Percentiles rank a stretch among this genome's conserved stretches.
These are phyloP conservation scores for Tretioscincus oriximinensis DNA, from an alignment of 2,113 vertebrate genomes.

Conservation along the genomic window DNA sequence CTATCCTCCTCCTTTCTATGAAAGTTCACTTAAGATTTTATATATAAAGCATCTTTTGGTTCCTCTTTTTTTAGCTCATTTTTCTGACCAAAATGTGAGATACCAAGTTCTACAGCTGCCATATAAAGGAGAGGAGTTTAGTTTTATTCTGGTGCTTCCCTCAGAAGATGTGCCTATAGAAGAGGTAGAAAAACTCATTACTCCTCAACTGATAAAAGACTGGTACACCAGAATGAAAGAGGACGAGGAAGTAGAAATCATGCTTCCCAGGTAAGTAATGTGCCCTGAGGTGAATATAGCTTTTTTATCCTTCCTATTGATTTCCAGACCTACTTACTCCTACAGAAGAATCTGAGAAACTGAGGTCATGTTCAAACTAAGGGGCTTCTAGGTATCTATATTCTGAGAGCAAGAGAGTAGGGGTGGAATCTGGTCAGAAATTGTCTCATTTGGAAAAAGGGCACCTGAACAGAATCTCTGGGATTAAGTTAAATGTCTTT, in stretches of 20 bases:
- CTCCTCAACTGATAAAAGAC: constrained; percentile 32
- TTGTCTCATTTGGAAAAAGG: too few species aligned
- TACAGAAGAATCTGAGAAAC: not conserved
- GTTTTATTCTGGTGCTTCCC: constrained; percentile 55
- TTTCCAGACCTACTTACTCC: accelerated
- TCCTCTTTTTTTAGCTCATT: constrained; percentile 45
- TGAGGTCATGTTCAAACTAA: not conserved
- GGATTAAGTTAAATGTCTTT: too few species aligned
- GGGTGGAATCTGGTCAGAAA: too few species aligned
- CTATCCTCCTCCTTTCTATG: not conserved
- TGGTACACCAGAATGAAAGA: constrained; percentile 49
- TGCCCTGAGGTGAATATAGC: not conserved
- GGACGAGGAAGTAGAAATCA: constrained; percentile 49
- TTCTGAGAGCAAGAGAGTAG: too few species aligned
- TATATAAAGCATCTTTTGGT: not conserved
- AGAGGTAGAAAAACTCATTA: constrained; percentile 46
- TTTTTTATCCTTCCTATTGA: not conserved
- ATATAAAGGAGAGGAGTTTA: constrained; percentile 56
- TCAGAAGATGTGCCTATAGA: constrained; percentile 37
- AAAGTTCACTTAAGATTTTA: not conserved
- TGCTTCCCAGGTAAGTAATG: constrained; percentile 53
- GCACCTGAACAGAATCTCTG: too few species aligned
- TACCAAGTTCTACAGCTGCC: constrained; percentile 56
- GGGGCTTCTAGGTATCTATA: too few species aligned
- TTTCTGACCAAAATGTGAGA: constrained; percentile 42